Evolutionary conservation across 2,797 vertebrate species (phyloP).

Genomic region (Pygocentrus nattereri): DNA sequence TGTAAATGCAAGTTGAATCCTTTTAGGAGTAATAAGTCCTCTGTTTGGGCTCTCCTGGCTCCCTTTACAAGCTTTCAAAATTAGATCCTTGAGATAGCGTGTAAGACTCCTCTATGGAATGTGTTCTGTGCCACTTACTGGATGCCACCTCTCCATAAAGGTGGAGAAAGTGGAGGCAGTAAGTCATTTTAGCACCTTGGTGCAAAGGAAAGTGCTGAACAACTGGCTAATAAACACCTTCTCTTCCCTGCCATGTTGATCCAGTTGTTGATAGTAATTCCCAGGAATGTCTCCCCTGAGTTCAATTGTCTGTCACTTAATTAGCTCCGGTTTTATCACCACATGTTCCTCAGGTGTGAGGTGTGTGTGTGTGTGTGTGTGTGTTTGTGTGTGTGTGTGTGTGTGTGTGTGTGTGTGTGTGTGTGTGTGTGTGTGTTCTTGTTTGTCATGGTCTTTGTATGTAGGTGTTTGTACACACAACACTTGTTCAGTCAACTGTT

Average conservation of each 20-base stretch:
- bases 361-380: conserved; percentile 39
- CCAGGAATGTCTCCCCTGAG: conserved; percentile 72
- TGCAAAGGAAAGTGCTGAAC: conserved; percentile 57
- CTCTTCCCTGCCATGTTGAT: conserved; percentile 67
- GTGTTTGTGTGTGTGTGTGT: conserved; percentile 61
- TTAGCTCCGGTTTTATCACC: conserved; percentile 79
- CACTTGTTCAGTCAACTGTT: conserved; percentile 39
- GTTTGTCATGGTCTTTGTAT: conserved; percentile 32
- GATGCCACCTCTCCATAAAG: conserved; percentile 48
- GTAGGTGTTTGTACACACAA: conserved; percentile 51
- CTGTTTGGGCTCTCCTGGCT: not conserved
- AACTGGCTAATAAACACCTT: conserved; percentile 71
- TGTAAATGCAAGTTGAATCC: not conserved
- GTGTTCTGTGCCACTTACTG: conserved; percentile 19
- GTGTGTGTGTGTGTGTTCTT: conserved; percentile 13
- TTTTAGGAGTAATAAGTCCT: not conserved
- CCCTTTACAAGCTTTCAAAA: conserved; percentile 12
- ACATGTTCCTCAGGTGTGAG: conserved; percentile 73
- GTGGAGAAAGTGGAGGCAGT: conserved; percentile 47
- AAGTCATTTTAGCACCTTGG: conserved; percentile 56
- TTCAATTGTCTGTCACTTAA: conserved; percentile 81
- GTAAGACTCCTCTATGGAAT: conserved; percentile 31
- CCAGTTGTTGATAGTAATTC: conserved; percentile 72
- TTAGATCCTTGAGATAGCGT: conserved; percentile 1
- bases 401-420: conserved; percentile 51